These are phyloP conservation scores for Horisme vitalbata DNA, from an alignment of 2,888 invertebrate genomes.

Conservation along the genomic window DNA sequence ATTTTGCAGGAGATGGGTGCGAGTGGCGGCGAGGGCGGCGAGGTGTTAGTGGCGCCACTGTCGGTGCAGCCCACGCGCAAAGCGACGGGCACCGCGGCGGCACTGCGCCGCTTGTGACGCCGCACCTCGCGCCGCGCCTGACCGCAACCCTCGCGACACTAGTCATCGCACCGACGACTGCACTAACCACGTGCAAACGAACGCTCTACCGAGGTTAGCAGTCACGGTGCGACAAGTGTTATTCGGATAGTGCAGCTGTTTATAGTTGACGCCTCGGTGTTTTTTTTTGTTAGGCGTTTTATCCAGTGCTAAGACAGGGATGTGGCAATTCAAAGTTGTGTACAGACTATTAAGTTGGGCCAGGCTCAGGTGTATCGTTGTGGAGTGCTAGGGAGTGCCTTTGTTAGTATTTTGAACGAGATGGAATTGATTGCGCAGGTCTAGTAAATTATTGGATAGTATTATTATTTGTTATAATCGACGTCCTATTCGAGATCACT, in stretches of 20 bases:
- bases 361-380: slow-evolving; percentile 36
- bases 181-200: no score
- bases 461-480: slow-evolving; percentile 56
- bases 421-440: slow-evolving; percentile 45
- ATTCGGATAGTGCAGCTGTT: slow-evolving; percentile 7
- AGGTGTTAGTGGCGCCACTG: slow-evolving; percentile 88
- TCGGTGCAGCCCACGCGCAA: slow-evolving; percentile 93
- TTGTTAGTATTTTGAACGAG: slow-evolving; percentile 43
- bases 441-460: slow-evolving; percentile 57
- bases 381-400: slow-evolving; percentile 61
- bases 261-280: slow-evolving; percentile 4
- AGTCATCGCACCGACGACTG: slow-evolving; percentile 13
- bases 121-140: slow-evolving; percentile 51
- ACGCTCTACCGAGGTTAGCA: no score
- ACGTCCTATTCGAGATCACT: slow-evolving; percentile 51
- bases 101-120: slow-evolving; percentile 87
- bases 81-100: slow-evolving; percentile 85
- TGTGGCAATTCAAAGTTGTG: slow-evolving; percentile 46
- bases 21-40: slow-evolving; percentile 78
- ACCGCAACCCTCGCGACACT: slow-evolving; percentile 20
- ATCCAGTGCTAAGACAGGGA: slow-evolving; percentile 38
- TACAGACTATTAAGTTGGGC: slow-evolving; percentile 34
- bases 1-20: slow-evolving; percentile 87
- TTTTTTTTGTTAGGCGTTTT: slow-evolving; percentile 18
- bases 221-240: slow-evolving; percentile 1